These are phyloP conservation scores for Lysandra coridon DNA, from an alignment of 2,888 invertebrate genomes.

Conservation along the genomic window DNA sequence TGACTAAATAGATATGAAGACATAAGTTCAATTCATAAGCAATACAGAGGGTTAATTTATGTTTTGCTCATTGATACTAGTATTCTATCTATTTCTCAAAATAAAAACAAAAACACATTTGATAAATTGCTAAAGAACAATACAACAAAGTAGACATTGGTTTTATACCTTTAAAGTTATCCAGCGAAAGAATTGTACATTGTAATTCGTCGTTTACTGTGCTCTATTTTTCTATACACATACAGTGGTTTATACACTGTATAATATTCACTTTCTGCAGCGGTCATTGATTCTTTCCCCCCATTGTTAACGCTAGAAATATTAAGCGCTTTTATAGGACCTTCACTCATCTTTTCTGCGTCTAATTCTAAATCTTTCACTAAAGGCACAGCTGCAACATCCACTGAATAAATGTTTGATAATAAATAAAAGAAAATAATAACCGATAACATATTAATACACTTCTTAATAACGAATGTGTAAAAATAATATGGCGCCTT, in stretches of 20 bases:
- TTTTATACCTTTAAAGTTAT: constrained; percentile 43
- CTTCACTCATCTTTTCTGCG: not conserved
- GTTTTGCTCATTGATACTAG: no score
- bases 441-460: not conserved
- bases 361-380: not conserved
- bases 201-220: constrained; percentile 65
- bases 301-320: not conserved
- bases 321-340: not conserved
- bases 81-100: not conserved
- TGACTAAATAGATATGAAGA: not conserved
- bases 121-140: not conserved
- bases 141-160: no score
- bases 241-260: constrained; percentile 63
- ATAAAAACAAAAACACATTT: not conserved
- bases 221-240: constrained; percentile 66
- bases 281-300: constrained; percentile 47
- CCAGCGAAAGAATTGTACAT: constrained; percentile 72
- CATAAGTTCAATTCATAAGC: not conserved
- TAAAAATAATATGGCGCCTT: not conserved
- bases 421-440: not conserved
- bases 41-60: not conserved
- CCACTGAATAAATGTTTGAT: not conserved
- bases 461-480: not conserved
- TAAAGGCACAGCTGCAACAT: not conserved
- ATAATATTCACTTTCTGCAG: constrained; percentile 58